phyloP scores from a whole-genome alignment of 2,797 vertebrate genomes.

The Gastrophryne carolinensis region DNA sequence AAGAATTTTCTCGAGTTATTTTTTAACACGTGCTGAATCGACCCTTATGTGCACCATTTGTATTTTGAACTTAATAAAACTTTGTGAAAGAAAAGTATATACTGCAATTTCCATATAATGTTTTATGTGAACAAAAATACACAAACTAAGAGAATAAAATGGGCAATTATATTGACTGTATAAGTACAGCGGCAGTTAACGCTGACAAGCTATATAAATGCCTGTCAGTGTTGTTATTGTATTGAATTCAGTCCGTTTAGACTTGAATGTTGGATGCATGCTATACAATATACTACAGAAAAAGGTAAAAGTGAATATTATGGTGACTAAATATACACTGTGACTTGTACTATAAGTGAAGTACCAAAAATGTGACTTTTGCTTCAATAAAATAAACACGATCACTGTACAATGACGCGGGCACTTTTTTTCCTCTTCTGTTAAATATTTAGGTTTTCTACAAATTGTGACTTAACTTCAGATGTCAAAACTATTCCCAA shows the following conservation, averaged over 20 bases:
- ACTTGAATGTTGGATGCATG: not conserved
- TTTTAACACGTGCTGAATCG: too few species aligned
- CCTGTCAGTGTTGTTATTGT: not conserved
- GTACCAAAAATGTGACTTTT: not conserved
- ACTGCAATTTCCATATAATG: too few species aligned
- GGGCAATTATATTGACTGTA: constrained; percentile 14
- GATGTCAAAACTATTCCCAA: not conserved
- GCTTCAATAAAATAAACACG: not conserved
- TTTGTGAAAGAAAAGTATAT: not conserved
- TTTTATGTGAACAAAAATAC: too few species aligned
- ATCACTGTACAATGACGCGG: not conserved
- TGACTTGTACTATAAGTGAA: not conserved
- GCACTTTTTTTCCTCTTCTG: not conserved
- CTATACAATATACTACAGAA: not conserved
- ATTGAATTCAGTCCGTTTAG: not conserved
- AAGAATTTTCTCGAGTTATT: too few species aligned
- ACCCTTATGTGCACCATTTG: too few species aligned
- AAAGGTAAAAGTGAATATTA: not conserved
- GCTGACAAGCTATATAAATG: constrained; percentile 14
- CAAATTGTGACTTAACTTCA: not conserved
- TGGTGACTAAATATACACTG: not conserved
- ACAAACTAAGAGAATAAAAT: constrained; percentile 2
- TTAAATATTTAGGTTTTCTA: not conserved
- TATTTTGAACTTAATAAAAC: too few species aligned
- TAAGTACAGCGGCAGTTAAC: not conserved